Conservation (phyloP, 1,140 invertebrate genomes). For the Ceratitis capitata region DNA sequence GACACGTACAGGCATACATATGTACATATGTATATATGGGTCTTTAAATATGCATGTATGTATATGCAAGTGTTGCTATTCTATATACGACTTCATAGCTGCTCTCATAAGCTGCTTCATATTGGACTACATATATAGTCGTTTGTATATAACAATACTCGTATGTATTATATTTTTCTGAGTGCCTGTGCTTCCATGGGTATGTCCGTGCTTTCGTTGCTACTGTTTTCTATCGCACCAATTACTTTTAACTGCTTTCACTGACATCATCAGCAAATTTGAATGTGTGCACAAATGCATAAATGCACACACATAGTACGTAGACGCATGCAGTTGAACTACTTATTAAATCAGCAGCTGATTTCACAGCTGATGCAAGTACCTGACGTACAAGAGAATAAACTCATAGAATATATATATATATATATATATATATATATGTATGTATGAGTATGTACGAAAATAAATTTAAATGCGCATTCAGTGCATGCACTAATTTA, state of each 20-base stretch:
- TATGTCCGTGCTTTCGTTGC: neutral
- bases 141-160: neutral
- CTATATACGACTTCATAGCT: neutral
- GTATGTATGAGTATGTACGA: neutral
- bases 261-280: neutral
- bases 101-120: neutral
- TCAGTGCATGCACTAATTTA: neutral
- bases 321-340: neutral
- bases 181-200: neutral
- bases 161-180: too few relatives aligned
- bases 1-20: neutral
- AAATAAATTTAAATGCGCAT: too few relatives aligned
- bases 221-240: neutral
- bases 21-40: neutral
- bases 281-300: neutral
- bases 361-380: neutral
- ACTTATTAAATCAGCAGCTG: conserved; percentile 18
- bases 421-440: neutral
- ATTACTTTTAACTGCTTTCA: conserved; percentile 34
- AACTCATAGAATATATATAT: neutral
- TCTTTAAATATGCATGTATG: neutral
- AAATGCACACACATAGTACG: neutral
- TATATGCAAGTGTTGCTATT: neutral
- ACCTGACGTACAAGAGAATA: neutral
- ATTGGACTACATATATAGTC: neutral